Evolutionary conservation across 2,888 invertebrate genomes (phyloP), one percentile per base, ranked within the genome.

Genomic region (Griposia aprilina): DNA sequence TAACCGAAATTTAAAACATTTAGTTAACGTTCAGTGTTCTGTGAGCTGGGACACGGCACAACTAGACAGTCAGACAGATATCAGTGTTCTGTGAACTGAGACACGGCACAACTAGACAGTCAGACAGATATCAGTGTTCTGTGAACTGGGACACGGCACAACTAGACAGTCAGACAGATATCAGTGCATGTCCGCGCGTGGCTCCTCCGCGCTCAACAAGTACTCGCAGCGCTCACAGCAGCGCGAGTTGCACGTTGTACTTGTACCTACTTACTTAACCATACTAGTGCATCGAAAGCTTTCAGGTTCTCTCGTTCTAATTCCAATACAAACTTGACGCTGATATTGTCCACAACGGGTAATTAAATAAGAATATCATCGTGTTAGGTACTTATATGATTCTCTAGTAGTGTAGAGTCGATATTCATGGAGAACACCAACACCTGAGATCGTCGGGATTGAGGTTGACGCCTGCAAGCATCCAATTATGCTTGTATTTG

Each of bases 121-220:
- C n/a, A n/a, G n/a, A n/a, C n/a, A n/a, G n/a, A n/a, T n/a, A 23
- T 50, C 23, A 23, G 30, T 15, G 50, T 8, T 50, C 20, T 13
- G 26, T 26, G 48, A 26, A 7, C 20, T 26, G 20, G 26, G 26
- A 26, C 20, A 48, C 26, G 45, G 26, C 26, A 17, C n/a, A 17
- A 17, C 66, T 13, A 67, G 13, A 67, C 48, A 45, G n/a, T n/a
- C n/a, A n/a, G n/a, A n/a, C n/a, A n/a, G n/a, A n/a, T n/a, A n/a
- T 10, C 30, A 17, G 59, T 7, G 59, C 59, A 41, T 10, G 45
- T 10, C 8, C 36, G 63, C 36, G 20, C 26, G 66, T 4, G 66
- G 26, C 66, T 48, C 48, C 67, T 26, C 26, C 20, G 13, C 67
- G 30, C 50, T 67, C 67, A 68, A 68, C 67, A 68, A 68, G 67